phyloP scores from a whole-genome alignment of 2,797 vertebrate genomes.

The Malurus leucopterus region DNA sequence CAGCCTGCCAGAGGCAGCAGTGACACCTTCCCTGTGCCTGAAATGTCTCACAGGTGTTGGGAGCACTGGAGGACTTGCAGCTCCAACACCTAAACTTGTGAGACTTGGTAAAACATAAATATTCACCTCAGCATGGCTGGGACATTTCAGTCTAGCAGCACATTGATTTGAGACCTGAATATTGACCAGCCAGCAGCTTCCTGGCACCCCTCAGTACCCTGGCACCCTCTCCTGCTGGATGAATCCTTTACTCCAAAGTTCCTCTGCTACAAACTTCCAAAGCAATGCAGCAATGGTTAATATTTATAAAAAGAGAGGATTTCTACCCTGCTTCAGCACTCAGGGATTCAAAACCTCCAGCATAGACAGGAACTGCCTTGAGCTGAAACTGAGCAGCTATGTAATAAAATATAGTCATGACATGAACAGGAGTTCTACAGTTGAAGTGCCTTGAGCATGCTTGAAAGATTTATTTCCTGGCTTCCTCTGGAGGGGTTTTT shows the following conservation, averaged over 20 bases:
- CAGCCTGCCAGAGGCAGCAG: neutral
- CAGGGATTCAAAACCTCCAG: neutral
- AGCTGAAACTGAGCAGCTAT: neutral
- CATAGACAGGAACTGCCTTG: neutral
- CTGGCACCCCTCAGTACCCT: neutral
- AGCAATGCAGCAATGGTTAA: neutral
- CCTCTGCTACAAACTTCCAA: neutral
- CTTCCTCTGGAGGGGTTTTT: neutral
- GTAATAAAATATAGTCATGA: conserved; percentile 1
- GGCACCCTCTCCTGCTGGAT: neutral
- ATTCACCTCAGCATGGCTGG: neutral
- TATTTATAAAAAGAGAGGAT: neutral
- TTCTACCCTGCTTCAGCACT: neutral
- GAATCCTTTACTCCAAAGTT: neutral
- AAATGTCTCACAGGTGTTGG: neutral
- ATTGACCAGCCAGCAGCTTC: neutral
- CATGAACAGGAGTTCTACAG: neutral
- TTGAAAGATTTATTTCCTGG: conserved; percentile 16
- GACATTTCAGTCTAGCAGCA: neutral
- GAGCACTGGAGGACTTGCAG: neutral
- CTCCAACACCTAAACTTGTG: neutral
- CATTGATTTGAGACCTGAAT: neutral
- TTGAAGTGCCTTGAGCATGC: neutral
- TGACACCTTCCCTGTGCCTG: neutral
- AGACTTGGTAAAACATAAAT: neutral